These are phyloP conservation scores for Paramacrobiotus metropolitanus DNA, from an alignment of 1,140 invertebrate species.

Conservation along the genomic window DNA sequence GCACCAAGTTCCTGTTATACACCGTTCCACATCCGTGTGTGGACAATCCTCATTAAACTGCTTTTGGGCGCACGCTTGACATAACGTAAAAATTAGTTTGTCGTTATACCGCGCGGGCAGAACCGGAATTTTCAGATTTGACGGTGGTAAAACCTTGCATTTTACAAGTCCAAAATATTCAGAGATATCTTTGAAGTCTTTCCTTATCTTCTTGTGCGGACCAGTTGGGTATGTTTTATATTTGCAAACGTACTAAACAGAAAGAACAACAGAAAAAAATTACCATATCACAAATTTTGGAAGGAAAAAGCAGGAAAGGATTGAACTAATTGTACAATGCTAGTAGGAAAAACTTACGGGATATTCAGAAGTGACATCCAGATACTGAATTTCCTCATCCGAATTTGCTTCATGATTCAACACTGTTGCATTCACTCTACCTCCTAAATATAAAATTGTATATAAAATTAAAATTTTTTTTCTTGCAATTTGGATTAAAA, in stretches of 20 bases:
- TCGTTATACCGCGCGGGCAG: not conserved
- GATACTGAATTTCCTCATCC: not conserved
- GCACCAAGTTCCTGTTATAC: not conserved
- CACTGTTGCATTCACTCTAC: not conserved
- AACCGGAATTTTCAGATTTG: not conserved
- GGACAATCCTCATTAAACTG: not conserved
- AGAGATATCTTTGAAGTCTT: not conserved
- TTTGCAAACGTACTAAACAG: not conserved
- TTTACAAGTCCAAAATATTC: not conserved
- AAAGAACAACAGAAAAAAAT: too few species aligned
- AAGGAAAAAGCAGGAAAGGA: too few species aligned
- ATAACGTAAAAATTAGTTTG: not conserved
- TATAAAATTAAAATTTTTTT: not conserved
- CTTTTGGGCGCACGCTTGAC: not conserved
- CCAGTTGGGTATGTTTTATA: not conserved
- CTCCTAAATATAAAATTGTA: not conserved
- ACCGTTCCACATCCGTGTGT: not conserved
- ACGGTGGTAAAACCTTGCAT: not conserved
- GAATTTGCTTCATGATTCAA: not conserved
- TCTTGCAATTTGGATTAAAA: not conserved
- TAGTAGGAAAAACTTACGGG: not conserved
- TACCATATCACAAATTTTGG: too few species aligned
- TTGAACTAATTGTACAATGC: too few species aligned
- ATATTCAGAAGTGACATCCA: not conserved
- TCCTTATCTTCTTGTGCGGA: not conserved